phyloP scores from a whole-genome alignment of 2,888 invertebrate species.

The Eudasyphora cyanicolor region DNA sequence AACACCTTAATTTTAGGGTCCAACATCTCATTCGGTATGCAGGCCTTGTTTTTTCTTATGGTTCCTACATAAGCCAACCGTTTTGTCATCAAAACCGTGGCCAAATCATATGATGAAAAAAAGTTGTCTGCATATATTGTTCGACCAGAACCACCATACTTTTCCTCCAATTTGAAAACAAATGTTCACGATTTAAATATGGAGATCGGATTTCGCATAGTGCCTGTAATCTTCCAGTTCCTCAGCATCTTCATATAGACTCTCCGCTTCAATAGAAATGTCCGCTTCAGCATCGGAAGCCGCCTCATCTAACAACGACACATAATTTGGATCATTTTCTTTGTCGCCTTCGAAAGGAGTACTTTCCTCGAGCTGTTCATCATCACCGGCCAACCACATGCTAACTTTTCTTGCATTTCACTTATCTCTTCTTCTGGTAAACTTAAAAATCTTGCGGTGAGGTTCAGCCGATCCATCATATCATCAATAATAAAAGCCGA shows the following conservation, averaged over 20 bases:
- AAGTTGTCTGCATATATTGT: slow-evolving; percentile 11
- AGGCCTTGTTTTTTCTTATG: slow-evolving; percentile 8
- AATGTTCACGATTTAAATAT: slow-evolving; percentile 41
- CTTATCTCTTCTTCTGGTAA: slow-evolving; percentile 10
- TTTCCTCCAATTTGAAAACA: not conserved
- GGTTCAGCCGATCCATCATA: too few species aligned
- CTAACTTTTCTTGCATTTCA: slow-evolving; percentile 3
- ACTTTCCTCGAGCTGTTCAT: not conserved
- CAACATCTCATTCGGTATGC: slow-evolving; percentile 31
- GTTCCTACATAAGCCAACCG: slow-evolving; percentile 13
- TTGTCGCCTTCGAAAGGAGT: slow-evolving; percentile 26
- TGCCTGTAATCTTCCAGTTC: slow-evolving; percentile 17
- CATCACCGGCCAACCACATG: too few species aligned
- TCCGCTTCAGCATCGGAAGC: slow-evolving; percentile 19
- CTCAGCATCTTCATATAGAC: not conserved
- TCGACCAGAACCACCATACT: slow-evolving; percentile 3
- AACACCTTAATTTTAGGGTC: slow-evolving; percentile 15
- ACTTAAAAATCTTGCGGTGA: too few species aligned
- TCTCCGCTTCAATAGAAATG: slow-evolving; percentile 1
- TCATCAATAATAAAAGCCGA: too few species aligned
- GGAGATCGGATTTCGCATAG: slow-evolving; percentile 27
- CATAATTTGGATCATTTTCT: slow-evolving; percentile 8
- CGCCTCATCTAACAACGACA: slow-evolving; percentile 25
- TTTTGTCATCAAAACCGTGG: not conserved
- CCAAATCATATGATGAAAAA: not conserved